Evolutionary conservation across 2,888 invertebrate genomes (phyloP), one percentile per base, ranked within the genome.

Genomic region (Diabrotica balteata): DNA sequence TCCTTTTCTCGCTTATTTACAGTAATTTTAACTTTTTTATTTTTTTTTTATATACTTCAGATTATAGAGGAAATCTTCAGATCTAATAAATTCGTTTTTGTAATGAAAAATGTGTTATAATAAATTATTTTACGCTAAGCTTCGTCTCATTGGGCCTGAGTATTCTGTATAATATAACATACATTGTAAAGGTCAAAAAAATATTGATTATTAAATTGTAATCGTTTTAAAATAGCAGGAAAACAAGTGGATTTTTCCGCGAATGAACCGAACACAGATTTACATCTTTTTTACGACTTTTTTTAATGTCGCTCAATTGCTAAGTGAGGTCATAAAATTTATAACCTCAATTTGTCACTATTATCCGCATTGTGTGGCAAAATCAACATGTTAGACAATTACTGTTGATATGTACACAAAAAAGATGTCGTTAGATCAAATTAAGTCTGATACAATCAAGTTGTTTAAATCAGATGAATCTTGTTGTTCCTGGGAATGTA

Each of bases 321-420:
- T 44, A n/a, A 63, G 50, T 63, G 55, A 55, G 63, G 50, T 63
- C 55, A 63, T 63, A 63, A 63, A 63, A 50, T 32, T 63, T 55
- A 63, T 63, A 55, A 42, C 57, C 49, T 63, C 32, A 63, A 63
- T 63, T 63, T 63, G 63, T 63, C 54, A 55, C 63, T 55, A 63
- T 63, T 63, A 55, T 42, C 17, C 50, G 55, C 54, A 10, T 43
- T 42, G 32, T 10, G 43, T 42, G 43, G 10, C 42, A 54, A 22
- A 54, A 54, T 54, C 43, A 43, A 43, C 42, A n/a, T 43, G 9
- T 54, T 42, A 54, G 10, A 47, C 10, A 47, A 47, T 47, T 47
- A 47, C 10, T 8, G 47, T 47, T 47, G 8, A 47, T 9, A 47
- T 47, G 10, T 9, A 47, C 47, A 47, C 47, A 47, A 47, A 47